phyloP scores from a whole-genome alignment of 2,888 invertebrate species.

The Blastobasis adustella region DNA sequence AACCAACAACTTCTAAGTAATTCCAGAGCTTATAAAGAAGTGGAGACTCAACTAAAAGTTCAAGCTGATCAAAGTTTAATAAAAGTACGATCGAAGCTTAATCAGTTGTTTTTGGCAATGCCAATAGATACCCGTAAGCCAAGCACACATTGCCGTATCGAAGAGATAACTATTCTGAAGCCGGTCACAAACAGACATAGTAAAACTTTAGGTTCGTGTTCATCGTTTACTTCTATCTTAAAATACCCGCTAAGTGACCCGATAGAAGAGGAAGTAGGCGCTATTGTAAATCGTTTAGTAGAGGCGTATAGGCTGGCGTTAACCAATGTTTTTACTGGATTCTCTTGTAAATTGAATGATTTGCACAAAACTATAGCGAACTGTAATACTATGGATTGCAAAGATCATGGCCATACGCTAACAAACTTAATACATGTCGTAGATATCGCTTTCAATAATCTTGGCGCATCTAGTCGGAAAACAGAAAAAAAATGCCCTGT shows the following conservation, averaged over 20 bases:
- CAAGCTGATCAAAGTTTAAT: constrained; percentile 36
- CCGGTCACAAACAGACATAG: no score
- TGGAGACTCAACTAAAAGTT: constrained; percentile 41
- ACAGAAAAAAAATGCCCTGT: constrained; percentile 12
- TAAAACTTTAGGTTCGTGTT: no score
- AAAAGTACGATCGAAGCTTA: constrained; percentile 35
- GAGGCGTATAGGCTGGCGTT: constrained; percentile 41
- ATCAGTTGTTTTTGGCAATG: constrained; percentile 31
- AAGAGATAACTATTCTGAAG: no score
- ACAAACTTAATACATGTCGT: constrained; percentile 26
- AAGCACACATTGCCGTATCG: constrained; percentile 2
- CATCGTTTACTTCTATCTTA: no score
- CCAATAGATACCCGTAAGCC: constrained; percentile 9
- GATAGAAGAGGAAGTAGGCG: constrained; percentile 18
- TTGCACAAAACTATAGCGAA: constrained; percentile 31
- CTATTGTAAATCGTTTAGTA: constrained; percentile 31
- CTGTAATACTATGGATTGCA: constrained; percentile 12
- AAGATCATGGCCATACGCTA: constrained; percentile 10
- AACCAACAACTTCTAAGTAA: constrained; percentile 60
- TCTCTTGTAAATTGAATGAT: constrained; percentile 30
- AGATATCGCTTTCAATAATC: constrained; percentile 22
- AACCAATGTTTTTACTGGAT: constrained; percentile 30
- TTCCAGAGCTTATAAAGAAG: constrained; percentile 40
- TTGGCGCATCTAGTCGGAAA: constrained; percentile 17
- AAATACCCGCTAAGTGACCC: no score